Base-by-base conservation (phyloP, 2,888 invertebrate genomes). In the Cephus pygmeus region DNA sequence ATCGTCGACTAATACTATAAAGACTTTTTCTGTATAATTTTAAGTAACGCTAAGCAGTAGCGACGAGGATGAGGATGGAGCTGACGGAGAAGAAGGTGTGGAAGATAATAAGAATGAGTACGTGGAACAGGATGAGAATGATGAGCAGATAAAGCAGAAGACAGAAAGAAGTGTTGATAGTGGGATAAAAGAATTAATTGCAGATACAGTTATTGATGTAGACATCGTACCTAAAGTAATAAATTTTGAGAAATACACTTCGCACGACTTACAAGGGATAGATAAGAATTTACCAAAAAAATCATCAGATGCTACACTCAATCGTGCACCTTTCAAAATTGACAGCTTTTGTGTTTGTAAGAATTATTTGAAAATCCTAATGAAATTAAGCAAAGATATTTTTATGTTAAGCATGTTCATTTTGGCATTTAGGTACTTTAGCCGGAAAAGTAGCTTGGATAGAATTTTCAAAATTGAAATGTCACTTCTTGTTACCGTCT, bases 271-370 rank as follows among this genome's bases (percentile, higher is more conserved):
- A 23, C 30, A 73, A 77, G 9, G 12, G 15, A 34, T 30, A 34
- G 79, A 81, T 34, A 80, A 35, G 69, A 36, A 74, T 75, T 31
- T 31, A 56, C 12, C 71, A 30, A 34, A 15, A 75, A 30, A 93
- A 23, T 93, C 94, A 0, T 89, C 91, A 0, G 94, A 94, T 82
- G 93, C 93, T 1, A 93, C 93, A 1, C 82, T 92, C 0, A 84
- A 90, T 11, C 90, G 90, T 31, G 91, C 92, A 74, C 92, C 93
- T 0, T 93, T 95, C 83, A 81, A 93, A 36, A 89, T 94, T 15
- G 91, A 93, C 76, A 93, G 94, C 84, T 94, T 94, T 83, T 88
- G 94, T 76, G 87, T 94, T 68, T 92, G 95, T 95, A 89, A 92
- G 93, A 83, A 73, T 73, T 15, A n/a, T 34, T 69, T 40, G 56